phyloP scores from a whole-genome alignment of 2,888 invertebrate species.

The Euproctis similis region DNA sequence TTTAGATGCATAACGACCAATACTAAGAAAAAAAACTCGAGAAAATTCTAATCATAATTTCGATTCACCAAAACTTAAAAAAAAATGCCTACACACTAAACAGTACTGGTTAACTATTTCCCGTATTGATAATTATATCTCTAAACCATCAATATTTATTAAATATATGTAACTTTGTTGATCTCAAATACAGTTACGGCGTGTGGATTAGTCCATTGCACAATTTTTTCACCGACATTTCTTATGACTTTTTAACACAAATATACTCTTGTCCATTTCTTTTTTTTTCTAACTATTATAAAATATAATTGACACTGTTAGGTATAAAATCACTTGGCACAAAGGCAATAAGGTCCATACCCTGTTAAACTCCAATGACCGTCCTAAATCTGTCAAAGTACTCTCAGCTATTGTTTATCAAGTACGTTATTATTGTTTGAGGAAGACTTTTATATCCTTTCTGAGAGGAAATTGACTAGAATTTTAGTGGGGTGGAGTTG shows the following conservation, averaged over 20 bases:
- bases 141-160: too few species aligned
- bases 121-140: too few species aligned
- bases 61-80: too few species aligned
- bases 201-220: conserved; percentile 55
- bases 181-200: conserved; percentile 26
- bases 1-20: too few species aligned
- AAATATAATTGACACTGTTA: conserved; percentile 72
- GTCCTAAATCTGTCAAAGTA: conserved; percentile 61
- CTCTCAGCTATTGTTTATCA: conserved; percentile 52
- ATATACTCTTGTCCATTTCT: conserved; percentile 59
- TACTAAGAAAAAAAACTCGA: too few species aligned
- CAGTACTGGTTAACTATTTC: too few species aligned
- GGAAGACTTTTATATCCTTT: conserved; percentile 56
- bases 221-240: conserved; percentile 60
- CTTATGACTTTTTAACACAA: conserved; percentile 58
- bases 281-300: conserved; percentile 59
- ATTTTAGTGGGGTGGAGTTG: conserved; percentile 57
- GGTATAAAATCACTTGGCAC: conserved; percentile 74
- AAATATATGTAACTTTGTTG: too few species aligned
- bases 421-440: conserved; percentile 32
- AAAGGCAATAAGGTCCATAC: conserved; percentile 74
- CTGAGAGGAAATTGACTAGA: conserved; percentile 71
- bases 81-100: too few species aligned
- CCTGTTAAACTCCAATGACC: conserved; percentile 65
- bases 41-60: too few species aligned